These are phyloP conservation scores for Aepyceros melampus DNA, from an alignment of 2,113 vertebrate genomes.

Conservation along the genomic window DNA sequence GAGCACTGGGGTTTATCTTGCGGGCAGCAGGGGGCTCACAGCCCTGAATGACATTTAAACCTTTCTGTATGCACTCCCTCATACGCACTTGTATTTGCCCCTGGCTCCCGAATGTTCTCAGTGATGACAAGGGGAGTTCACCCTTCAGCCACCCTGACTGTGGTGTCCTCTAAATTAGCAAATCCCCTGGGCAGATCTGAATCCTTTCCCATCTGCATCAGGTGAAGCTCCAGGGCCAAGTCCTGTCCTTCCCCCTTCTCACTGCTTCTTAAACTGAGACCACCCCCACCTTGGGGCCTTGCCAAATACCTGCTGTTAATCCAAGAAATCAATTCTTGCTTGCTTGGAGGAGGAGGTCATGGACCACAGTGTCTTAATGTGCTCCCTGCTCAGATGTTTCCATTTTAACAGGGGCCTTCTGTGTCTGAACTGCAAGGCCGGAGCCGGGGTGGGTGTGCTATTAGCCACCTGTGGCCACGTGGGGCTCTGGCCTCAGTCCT, in stretches of 20 bases:
- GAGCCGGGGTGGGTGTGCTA: not conserved
- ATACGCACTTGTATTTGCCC: fast-evolving
- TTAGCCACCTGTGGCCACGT: not conserved
- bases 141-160: not conserved
- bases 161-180: not conserved
- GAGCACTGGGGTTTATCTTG: not conserved
- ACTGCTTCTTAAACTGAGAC: not conserved
- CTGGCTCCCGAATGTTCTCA: not conserved
- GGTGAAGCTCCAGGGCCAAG: not conserved
- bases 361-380: not conserved
- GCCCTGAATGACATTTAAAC: not conserved
- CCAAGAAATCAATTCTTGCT: conserved; percentile 18
- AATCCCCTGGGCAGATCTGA: not conserved
- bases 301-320: conserved; percentile 39
- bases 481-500: not conserved
- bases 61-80: not conserved
- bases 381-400: conserved; percentile 3
- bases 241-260: not conserved
- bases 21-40: not conserved
- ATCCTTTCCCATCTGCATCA: not conserved
- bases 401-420: not conserved
- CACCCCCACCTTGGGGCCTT: not conserved
- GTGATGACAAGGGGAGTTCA: conserved; percentile 12
- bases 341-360: not conserved
- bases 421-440: not conserved